These are phyloP conservation scores for Sander vitreus DNA, from an alignment of 2,113 vertebrate species.

Conservation along the genomic window DNA sequence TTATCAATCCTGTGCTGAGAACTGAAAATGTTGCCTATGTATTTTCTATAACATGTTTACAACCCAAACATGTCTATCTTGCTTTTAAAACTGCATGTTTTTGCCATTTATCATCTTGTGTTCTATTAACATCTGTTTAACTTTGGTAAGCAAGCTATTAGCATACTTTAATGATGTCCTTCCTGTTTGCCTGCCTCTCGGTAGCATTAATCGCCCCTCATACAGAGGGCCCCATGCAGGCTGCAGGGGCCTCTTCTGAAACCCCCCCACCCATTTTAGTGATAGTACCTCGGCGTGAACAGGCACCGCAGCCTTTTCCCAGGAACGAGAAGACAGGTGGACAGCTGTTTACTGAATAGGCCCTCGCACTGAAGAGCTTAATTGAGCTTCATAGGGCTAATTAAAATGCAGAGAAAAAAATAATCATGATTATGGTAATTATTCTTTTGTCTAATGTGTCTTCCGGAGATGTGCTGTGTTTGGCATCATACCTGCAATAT, in stretches of 20 bases:
- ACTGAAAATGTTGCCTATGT: too few species aligned
- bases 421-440: slow-evolving; percentile 80
- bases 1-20: neutral
- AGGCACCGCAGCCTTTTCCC: slow-evolving; percentile 78
- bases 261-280: slow-evolving; percentile 40
- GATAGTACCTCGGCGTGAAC: slow-evolving; percentile 80
- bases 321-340: slow-evolving; percentile 82
- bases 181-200: slow-evolving; percentile 24
- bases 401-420: slow-evolving; percentile 77
- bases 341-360: slow-evolving; percentile 82
- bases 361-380: slow-evolving; percentile 79
- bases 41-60: too few species aligned
- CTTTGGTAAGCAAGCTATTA: neutral
- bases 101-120: neutral
- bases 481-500: slow-evolving; percentile 58
- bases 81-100: neutral
- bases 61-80: too few species aligned
- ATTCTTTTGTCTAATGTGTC: slow-evolving; percentile 73
- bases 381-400: slow-evolving; percentile 81
- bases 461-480: slow-evolving; percentile 48
- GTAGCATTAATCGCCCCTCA: slow-evolving; percentile 51
- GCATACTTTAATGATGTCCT: slow-evolving; percentile 32
- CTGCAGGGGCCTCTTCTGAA: slow-evolving; percentile 39
- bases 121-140: neutral
- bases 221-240: slow-evolving; percentile 54